Evolutionary conservation across 2,113 vertebrate species (phyloP), one percentile per base, ranked within the genome.

Genomic region (Alligator mississippiensis): DNA sequence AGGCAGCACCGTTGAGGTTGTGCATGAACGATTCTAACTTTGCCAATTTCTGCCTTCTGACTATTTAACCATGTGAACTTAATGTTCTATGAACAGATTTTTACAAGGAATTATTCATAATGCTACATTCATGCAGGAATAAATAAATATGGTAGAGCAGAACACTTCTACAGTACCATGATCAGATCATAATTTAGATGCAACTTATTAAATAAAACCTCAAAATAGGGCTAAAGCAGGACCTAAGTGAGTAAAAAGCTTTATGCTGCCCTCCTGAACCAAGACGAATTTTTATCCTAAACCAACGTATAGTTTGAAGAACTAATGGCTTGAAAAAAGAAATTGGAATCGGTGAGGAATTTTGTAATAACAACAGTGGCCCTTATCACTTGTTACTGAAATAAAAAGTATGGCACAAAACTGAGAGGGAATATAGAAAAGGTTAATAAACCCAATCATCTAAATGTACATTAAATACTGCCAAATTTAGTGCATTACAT

Each of bases 341-440:
- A 96, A 94, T 57, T 21, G 78, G 54, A n/a, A 90, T 81, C 84
- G 28, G 11, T 38, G 58, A 91, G 47, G 1, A 68, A 89, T 84
- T 27, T 11, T 78, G 58, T 72, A 90, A 66, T 88, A 30, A 13
- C 88, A 88, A 88, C 4, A 89, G 85, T 62, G 77, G 38, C 38
- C 54, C 24, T 93, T 93, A 82, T 30, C 77, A 93, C 75, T 96
- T 94, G 89, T n/a, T 81, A 84, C 70, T 88, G 55, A 84, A 94
- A 95, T 91, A 95, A 97, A 94, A 95, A 17, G 77, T 90, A 93
- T 34, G 22, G 77, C 94, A 93, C 84, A 95, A 97, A 97, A 76
- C 55, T 92, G 63, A 89, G 5, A 90, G 27, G 25, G 60, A 91
- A 25, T 68, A 47, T 85, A 28, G 78, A 93, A 85, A 74, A 95